Percentiles rank a stretch among this genome's conserved stretches.
Conservation (phyloP, 2,888 invertebrate species). For the Idaea straminata region DNA sequence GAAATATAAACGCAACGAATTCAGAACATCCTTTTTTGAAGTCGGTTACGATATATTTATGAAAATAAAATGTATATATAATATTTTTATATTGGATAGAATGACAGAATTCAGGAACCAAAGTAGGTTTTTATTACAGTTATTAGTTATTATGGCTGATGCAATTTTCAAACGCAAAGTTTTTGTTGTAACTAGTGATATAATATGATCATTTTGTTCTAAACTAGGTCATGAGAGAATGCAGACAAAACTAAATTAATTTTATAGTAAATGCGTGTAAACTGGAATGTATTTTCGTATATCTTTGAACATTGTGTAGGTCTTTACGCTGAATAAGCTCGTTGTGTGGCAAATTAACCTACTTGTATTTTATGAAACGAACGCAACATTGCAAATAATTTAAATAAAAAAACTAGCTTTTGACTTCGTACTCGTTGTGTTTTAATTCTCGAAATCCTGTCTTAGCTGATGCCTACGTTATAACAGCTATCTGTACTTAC, state of each 20-base stretch:
- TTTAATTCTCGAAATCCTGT: too few relatives aligned
- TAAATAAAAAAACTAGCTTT: background rate
- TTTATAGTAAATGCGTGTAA: constrained; percentile 16
- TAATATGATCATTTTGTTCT: constrained; percentile 30
- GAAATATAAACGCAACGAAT: too few relatives aligned
- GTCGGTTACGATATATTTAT: too few relatives aligned
- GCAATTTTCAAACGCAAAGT: constrained; percentile 29
- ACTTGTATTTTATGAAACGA: background rate
- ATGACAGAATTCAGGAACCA: background rate
- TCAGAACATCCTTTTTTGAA: too few relatives aligned
- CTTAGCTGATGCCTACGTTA: too few relatives aligned
- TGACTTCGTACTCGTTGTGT: too few relatives aligned
- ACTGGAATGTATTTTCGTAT: constrained; percentile 3
- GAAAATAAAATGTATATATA: too few relatives aligned
- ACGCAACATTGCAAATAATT: background rate
- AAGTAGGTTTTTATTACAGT: constrained; percentile 6
- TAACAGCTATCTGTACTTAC: background rate
- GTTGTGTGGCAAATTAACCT: background rate
- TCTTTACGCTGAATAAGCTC: background rate
- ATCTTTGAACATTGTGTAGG: background rate
- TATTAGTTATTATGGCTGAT: constrained; percentile 25
- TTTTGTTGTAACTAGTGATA: constrained; percentile 31
- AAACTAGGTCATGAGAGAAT: constrained; percentile 33
- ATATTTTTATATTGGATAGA: too few relatives aligned
- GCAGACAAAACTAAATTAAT: constrained; percentile 16